Evolutionary conservation across 2,797 vertebrate genomes (phyloP).

Genomic region (Oreortyx pictus): DNA sequence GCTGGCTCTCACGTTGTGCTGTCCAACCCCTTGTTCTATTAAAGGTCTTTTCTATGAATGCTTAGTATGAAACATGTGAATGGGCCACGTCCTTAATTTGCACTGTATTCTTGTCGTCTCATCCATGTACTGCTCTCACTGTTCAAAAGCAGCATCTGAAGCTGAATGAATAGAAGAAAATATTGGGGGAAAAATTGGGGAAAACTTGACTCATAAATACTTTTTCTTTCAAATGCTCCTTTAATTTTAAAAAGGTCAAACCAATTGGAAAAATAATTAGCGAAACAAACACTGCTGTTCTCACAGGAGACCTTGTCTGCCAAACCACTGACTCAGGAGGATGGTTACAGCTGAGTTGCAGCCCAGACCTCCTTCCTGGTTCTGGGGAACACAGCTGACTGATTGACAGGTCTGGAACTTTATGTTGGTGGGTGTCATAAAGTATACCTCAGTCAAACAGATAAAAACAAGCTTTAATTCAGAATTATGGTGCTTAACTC

Average conservation of each 20-base stretch:
- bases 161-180: accelerated
- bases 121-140: accelerated
- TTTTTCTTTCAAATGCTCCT: not conserved
- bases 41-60: not conserved
- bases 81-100: not conserved
- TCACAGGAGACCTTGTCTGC: conserved; percentile 16
- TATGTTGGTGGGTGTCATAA: not conserved
- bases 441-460: not conserved
- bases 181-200: not conserved
- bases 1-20: not conserved
- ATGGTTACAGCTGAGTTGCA: not conserved
- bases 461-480: conserved; percentile 9
- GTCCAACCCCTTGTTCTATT: not conserved
- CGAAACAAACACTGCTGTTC: not conserved
- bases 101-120: not conserved
- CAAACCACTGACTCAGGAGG: not conserved
- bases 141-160: not conserved
- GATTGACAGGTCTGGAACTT: not conserved
- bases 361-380: not conserved
- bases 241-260: not conserved
- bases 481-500: not conserved
- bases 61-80: not conserved
- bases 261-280: conserved; percentile 4
- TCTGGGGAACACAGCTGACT: not conserved
- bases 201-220: not conserved